A percentile compares a stretch with the other conserved stretches of the same genome.
These are phyloP conservation scores for Phoeniculus purpureus DNA, from an alignment of 2,797 vertebrate genomes.

Conservation along the genomic window DNA sequence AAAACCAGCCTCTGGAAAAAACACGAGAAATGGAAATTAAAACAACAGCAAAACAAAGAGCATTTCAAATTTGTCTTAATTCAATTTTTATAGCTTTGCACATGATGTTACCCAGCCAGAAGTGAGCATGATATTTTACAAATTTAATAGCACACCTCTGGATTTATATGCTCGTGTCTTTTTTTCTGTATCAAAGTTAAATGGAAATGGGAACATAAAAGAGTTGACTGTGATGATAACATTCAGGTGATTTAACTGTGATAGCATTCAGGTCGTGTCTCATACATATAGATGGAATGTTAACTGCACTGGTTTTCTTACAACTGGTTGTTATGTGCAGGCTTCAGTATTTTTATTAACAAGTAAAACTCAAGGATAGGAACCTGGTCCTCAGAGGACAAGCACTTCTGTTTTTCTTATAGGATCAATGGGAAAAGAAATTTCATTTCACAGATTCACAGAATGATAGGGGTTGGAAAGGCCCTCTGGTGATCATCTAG, in stretches of 20 bases:
- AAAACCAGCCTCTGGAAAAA: constrained; percentile 78
- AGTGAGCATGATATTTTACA: not conserved
- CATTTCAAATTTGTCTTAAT: constrained; percentile 56
- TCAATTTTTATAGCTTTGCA: constrained; percentile 61
- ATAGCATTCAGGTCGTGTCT: not conserved
- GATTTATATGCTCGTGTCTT: constrained; percentile 6
- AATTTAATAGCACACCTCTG: constrained; percentile 1
- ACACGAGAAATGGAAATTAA: constrained; percentile 73
- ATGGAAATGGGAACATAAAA: constrained; percentile 42
- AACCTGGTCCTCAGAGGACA: not conserved
- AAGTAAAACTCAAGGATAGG: not conserved
- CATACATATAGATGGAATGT: not conserved
- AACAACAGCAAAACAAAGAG: constrained; percentile 81
- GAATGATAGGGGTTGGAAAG: too few species aligned
- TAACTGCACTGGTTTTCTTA: not conserved
- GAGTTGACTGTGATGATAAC: not conserved
- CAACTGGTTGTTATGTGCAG: not conserved
- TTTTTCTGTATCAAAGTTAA: constrained; percentile 24
- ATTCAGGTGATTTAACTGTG: not conserved
- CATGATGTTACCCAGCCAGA: constrained; percentile 31
- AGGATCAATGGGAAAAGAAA: not conserved
- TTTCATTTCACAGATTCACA: not conserved
- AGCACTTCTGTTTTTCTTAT: not conserved
- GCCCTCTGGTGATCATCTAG: too few species aligned
- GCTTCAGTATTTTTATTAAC: not conserved